Conservation (phyloP, 2,113 vertebrate genomes). For the Eudyptes chrysolophus region DNA sequence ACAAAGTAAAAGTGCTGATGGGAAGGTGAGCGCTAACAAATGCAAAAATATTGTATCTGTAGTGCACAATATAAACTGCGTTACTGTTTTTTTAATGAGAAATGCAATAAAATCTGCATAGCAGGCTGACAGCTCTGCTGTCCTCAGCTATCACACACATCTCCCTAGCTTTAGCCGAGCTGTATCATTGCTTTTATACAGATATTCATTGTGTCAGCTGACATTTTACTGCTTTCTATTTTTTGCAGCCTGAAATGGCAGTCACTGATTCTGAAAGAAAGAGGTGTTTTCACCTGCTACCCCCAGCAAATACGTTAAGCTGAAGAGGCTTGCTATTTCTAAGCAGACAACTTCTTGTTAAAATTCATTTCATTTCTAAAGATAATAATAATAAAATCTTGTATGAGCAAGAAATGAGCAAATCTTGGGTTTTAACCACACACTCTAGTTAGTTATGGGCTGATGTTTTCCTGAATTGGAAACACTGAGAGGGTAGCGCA, state of each 20-base stretch:
- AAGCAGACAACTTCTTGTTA: background rate
- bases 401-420: background rate
- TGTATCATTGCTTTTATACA: conserved; percentile 49
- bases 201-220: conserved; percentile 68
- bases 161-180: conserved; percentile 41
- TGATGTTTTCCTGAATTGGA: background rate
- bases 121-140: conserved; percentile 31
- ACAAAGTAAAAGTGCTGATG: background rate
- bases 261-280: conserved; percentile 44
- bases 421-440: background rate
- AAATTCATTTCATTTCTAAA: background rate
- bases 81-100: background rate
- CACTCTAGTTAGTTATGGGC: background rate
- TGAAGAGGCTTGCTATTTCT: background rate
- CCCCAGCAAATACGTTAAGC: background rate
- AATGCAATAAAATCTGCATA: conserved; percentile 32
- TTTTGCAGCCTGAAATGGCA: conserved; percentile 60
- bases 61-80: background rate
- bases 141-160: conserved; percentile 47
- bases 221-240: conserved; percentile 69
- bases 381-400: background rate
- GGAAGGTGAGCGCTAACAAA: background rate
- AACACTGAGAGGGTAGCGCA: background rate
- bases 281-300: conserved; percentile 57
- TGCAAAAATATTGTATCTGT: background rate